Conservation (phyloP, 2,888 invertebrate species). For the Brachyopa scutellaris region DNA sequence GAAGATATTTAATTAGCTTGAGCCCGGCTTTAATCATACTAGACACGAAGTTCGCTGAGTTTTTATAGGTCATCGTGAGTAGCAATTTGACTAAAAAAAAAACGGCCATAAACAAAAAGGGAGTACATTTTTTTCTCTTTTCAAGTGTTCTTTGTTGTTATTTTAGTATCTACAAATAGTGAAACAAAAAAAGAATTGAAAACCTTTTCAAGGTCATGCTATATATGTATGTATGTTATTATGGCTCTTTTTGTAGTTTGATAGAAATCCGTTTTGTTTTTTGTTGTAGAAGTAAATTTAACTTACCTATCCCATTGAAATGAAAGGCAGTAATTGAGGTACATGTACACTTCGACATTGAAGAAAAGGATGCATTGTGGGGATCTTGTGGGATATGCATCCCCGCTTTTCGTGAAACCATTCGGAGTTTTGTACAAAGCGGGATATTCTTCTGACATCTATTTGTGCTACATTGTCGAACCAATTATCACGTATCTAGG, state of each 20-base stretch:
- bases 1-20: conserved; percentile 62
- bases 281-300: too few relatives aligned
- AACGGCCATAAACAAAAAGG: not conserved
- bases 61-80: conserved; percentile 70
- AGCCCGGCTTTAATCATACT: conserved; percentile 53
- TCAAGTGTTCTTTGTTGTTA: conserved; percentile 16
- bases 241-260: not conserved
- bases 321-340: too few relatives aligned
- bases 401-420: too few relatives aligned
- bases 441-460: too few relatives aligned
- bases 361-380: too few relatives aligned
- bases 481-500: too few relatives aligned
- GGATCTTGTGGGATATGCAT: too few relatives aligned
- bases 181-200: conserved; percentile 34
- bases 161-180: conserved; percentile 38
- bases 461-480: too few relatives aligned
- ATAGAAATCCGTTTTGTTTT: not conserved
- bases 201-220: conserved; percentile 40
- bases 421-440: too few relatives aligned
- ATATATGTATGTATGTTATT: conserved; percentile 20
- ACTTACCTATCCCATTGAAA: too few relatives aligned
- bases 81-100: conserved; percentile 34
- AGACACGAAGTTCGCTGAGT: conserved; percentile 53
- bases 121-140: conserved; percentile 2
- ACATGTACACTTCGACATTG: too few relatives aligned